Base-by-base conservation (phyloP, 2,797 vertebrate species). In the Spatula versicolor region DNA sequence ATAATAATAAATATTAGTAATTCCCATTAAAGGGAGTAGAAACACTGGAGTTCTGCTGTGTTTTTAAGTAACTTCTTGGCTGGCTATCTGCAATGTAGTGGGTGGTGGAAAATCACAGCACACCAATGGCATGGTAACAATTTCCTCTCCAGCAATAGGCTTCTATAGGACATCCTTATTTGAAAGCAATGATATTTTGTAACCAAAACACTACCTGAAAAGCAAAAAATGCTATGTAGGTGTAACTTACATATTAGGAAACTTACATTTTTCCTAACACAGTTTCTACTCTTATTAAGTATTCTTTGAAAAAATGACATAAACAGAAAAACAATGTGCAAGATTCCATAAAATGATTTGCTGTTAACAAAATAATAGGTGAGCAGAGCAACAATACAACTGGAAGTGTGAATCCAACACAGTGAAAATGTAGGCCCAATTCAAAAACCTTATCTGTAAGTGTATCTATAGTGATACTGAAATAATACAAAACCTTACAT, bases 1-100 rank as follows among this genome's bases (percentile, higher is more conserved):
- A 90, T 73, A 93, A 71, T 50, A 91, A 33, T 45, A 90, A 95
- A 79, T 19, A 82, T 60, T 90, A 76, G 19, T 63, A 37, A 14
- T 90, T 67, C 50, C 26, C 15, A 30, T 74, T 60, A 63, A 85
- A 75, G 12, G 30, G 21, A 93, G 45, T 15, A 92, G 45, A 93
- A 91, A 71, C 9, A 21, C 1, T 75, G 25, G 56, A 91, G 59
- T 86, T 69, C 52, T 83, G 30, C 19, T 73, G 30, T 55, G 11
- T 1, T 91, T 93, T 90, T 55, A 59, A 66, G 37, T 75, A 25
- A 20, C 26, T 48, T 89, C 92, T 83, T 91, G 85, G 30, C 41
- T 59, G 13, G 2, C 17, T 86, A 9, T 63, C 52, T 73, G 43
- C 31, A 90, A 6, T 26, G 12, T 62, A 60, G 56, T 0, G 7